These are phyloP conservation scores for Ceryle rudis DNA, from an alignment of 2,797 vertebrate genomes.

Conservation along the genomic window DNA sequence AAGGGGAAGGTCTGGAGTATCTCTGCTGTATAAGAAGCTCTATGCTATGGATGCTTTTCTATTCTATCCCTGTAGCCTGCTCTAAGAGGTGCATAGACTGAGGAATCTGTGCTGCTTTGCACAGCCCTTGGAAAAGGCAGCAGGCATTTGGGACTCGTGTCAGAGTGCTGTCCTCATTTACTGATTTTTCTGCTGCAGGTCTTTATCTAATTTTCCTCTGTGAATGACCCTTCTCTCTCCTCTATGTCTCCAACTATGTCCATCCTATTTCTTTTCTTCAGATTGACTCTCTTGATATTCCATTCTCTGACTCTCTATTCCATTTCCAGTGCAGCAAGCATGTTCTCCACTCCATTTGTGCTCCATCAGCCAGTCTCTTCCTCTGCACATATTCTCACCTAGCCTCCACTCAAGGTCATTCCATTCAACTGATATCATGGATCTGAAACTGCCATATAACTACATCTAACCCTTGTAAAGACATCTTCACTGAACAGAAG, in stretches of 20 bases:
- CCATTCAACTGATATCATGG: background rate
- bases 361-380: background rate
- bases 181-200: background rate
- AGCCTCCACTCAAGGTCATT: background rate
- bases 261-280: background rate
- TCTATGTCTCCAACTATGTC: background rate
- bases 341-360: background rate
- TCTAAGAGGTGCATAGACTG: background rate
- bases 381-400: background rate
- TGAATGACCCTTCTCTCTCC: background rate
- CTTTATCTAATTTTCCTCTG: background rate
- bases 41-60: background rate
- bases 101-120: background rate
- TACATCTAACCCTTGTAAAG: background rate
- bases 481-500: background rate
- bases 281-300: background rate
- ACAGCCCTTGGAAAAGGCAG: background rate
- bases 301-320: background rate
- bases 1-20: background rate
- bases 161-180: background rate
- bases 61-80: background rate
- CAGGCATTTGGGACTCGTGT: background rate
- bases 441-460: background rate
- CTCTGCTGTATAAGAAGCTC: background rate
- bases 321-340: background rate